These are phyloP conservation scores for Microcaecilia unicolor DNA, from an alignment of 2,797 vertebrate genomes.

Conservation along the genomic window DNA sequence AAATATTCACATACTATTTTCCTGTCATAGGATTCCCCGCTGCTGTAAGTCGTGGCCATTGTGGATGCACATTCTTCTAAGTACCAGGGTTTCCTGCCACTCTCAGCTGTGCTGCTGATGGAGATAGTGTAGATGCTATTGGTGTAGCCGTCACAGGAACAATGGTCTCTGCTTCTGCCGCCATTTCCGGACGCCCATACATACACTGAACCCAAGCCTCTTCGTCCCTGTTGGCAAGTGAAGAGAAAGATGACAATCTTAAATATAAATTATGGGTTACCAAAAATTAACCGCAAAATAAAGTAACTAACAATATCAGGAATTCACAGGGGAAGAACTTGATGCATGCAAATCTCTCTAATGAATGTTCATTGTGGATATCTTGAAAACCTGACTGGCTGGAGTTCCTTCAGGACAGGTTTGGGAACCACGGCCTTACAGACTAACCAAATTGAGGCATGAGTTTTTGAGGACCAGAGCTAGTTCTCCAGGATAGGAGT, in stretches of 20 bases:
- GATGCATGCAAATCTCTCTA: no score
- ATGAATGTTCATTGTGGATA: no score
- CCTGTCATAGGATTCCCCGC: conserved; percentile 92
- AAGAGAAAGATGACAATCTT: conserved; percentile 12
- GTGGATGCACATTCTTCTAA: conserved; percentile 94
- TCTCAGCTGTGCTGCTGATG: conserved; percentile 96
- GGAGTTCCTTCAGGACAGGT: no score
- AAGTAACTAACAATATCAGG: no score
- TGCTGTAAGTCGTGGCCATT: conserved; percentile 94
- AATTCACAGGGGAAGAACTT: no score
- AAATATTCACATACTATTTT: conserved; percentile 76
- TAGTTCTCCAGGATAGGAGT: no score
- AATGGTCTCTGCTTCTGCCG: conserved; percentile 92
- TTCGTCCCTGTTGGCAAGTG: conserved; percentile 74
- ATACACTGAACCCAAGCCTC: conserved; percentile 88
- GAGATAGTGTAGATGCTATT: conserved; percentile 98
- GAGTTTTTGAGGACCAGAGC: no score
- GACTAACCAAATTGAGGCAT: no score
- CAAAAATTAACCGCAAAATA: no score
- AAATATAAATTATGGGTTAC: not conserved
- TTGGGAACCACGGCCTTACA: no score
- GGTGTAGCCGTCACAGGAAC: conserved; percentile 95
- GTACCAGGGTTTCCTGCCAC: conserved; percentile 95
- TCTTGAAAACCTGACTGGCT: no score
- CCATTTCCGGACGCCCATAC: conserved; percentile 97